Evolutionary conservation across 2,797 vertebrate species (phyloP), one percentile per base, ranked within the genome.

Genomic region (Brachyalestes nurse): DNA sequence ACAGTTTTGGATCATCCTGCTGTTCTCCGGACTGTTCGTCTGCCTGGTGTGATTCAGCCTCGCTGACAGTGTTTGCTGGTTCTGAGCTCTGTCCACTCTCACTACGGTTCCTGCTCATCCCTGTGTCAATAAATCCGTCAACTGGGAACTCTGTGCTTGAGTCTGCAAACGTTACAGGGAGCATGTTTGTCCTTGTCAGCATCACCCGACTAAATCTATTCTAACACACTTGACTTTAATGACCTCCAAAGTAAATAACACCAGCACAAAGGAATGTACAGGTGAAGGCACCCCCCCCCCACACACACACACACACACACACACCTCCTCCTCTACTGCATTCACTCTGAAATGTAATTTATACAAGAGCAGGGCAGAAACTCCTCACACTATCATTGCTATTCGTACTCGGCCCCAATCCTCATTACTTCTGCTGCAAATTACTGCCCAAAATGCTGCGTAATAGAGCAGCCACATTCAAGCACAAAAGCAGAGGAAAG

Each of bases 351-450:
- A 64, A 74, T 70, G 70, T 87, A 88, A 87, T 91, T 85, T 88
- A 82, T 78, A 77, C 61, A 47, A 25, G 85, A 85, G 87, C 82
- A 65, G 47, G 69, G 87, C 82, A 82, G 80, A 88, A 58, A 80
- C 86, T 89, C 81, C 85, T 83, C 87, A 78, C 79, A 14, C 80
- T 81, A 65, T 88, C 90, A 90, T 90, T 86, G 82, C 81, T 82
- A 86, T 90, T 89, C 87, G 87, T 86, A 88, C 75, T 74, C 67
- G 76, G 82, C 84, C 55, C 71, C 76, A 69, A 87, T 88, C 85
- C 84, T 85, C 82, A 90, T 91, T 90, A 88, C 86, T 81, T 83
- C 77, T 75, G 79, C 86, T 85, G 67, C 78, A 91, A 88, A 88
- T 87, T 60, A 87, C 82, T 80, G 81, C 78, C 82, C 79, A 87